phyloP scores from a whole-genome alignment of 2,797 vertebrate species.

The Heterohyrax brucei region DNA sequence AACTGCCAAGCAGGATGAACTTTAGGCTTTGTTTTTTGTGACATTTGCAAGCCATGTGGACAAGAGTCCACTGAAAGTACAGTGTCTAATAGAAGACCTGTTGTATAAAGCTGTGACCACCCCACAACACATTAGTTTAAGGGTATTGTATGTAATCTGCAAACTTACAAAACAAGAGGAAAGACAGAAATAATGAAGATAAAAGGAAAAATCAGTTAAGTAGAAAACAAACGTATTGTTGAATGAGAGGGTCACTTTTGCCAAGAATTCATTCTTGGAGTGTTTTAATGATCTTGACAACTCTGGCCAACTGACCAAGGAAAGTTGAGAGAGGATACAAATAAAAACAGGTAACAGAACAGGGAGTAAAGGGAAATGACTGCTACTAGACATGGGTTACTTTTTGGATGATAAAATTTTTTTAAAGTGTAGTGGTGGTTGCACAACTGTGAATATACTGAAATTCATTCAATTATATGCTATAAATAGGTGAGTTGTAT shows the following conservation, averaged over 20 bases:
- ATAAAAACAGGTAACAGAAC: not conserved
- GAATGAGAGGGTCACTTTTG: not conserved
- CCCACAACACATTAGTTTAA: not conserved
- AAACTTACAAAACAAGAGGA: not conserved
- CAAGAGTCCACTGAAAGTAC: not conserved
- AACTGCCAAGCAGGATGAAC: constrained; percentile 23
- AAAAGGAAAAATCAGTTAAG: not conserved
- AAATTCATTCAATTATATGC: not conserved
- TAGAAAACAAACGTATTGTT: not conserved
- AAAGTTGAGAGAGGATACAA: not conserved
- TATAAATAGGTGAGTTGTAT: not conserved
- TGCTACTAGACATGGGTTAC: not conserved
- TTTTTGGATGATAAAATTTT: not conserved
- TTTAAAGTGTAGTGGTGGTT: not conserved
- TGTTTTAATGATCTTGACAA: not conserved
- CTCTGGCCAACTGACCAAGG: not conserved
- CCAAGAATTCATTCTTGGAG: not conserved
- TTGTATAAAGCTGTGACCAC: not conserved
- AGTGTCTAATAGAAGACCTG: not conserved
- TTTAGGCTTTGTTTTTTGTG: constrained; percentile 55
- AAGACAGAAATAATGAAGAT: constrained; percentile 4
- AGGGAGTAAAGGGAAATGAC: not conserved
- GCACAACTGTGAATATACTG: not conserved
- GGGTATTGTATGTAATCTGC: not conserved
- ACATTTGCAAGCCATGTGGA: not conserved